Conservation (phyloP, 2,888 invertebrate genomes). For the Rhopalosiphum nymphaeae region DNA sequence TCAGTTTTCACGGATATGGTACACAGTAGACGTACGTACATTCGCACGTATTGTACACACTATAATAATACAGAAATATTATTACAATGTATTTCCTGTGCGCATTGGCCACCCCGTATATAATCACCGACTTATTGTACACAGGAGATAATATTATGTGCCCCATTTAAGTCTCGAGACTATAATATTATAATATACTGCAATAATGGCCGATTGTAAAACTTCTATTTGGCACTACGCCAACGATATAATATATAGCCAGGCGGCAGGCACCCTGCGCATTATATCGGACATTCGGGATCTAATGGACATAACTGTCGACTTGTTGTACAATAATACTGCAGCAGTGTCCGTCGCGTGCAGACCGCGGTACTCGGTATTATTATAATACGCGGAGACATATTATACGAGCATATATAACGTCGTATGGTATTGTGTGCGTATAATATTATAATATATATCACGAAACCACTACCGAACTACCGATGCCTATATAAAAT, state of each 20-base stretch:
- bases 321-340: background rate
- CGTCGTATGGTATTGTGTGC: background rate
- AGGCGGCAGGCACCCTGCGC: background rate
- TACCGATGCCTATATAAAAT: background rate
- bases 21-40: background rate
- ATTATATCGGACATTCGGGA: background rate
- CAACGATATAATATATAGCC: background rate
- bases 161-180: conserved; percentile 1
- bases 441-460: background rate
- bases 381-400: background rate
- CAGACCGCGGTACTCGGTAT: background rate
- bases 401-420: background rate
- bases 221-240: conserved; percentile 15
- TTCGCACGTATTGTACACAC: background rate
- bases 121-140: background rate
- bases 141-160: background rate
- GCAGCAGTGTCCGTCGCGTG: background rate
- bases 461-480: background rate
- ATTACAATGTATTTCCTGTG: background rate
- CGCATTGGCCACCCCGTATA: background rate
- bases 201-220: conserved; percentile 23
- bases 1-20: background rate
- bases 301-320: conserved; percentile 23
- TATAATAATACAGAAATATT: background rate
- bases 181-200: background rate